Evolutionary conservation across 2,797 vertebrate species (phyloP), one percentile per base, ranked within the genome.

Genomic region (Ptychobarbus kaznakovi): DNA sequence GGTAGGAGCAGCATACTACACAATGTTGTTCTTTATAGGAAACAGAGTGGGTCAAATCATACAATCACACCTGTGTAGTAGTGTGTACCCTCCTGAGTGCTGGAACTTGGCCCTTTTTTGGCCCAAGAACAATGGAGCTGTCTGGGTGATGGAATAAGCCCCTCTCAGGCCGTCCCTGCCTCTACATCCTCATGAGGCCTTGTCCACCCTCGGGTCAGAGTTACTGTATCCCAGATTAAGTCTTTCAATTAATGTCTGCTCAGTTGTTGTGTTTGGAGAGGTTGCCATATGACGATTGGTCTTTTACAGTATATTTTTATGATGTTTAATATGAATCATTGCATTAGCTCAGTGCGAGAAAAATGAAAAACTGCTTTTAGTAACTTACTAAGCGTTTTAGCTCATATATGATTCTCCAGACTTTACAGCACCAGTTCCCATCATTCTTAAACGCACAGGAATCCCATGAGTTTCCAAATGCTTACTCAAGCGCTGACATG

Each of bases 81-180:
- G 58, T 15, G 25, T 28, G 84, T 87, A 83, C 61, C 75, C 85
- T 89, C 86, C 76, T 73, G 7, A 84, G 88, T 25, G 7, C 10
- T 0, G 35, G 20, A 74, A 68, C 69, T 72, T 89, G 83, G 88
- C 82, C 89, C 87, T 93, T 90, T 90, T 82, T 76, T 87, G 89
- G 90, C 88, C 86, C 46, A 72, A 87, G 85, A 93, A 91, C 92
- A 93, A 92, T 91, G 89, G 91, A 91, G 87, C 89, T 93, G 93
- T 93, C 91, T 85, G 87, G 25, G 87, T 95, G 89, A 93, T 94
- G 90, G 88, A 93, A 82, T 88, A 84, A 93, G 87, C 76, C 86
- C 86, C 82, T 85, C 86, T 87, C 81, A 81, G 86, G 82, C 91
- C 73, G 18, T 85, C 83, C 86, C 82, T 79, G 87, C 86, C 49